Evolutionary conservation across 2,113 vertebrate genomes (phyloP), one percentile per base, ranked within the genome.

Genomic region (Aptenodytes patagonicus): DNA sequence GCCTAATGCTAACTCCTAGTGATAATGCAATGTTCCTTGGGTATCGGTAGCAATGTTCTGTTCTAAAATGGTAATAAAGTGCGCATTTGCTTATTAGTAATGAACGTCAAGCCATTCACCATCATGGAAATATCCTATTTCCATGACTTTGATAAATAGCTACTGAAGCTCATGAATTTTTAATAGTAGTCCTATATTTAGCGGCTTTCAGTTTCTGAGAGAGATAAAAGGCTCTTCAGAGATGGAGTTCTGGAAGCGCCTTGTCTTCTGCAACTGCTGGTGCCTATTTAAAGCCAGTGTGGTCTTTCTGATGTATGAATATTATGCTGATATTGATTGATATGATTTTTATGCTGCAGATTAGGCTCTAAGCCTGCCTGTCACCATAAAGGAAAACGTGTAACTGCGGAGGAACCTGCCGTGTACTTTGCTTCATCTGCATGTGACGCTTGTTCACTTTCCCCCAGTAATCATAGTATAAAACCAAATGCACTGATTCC

Each of bases 181-280:
- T 98, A 94, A 98, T 95, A 84, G 60, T 26, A 96, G 95, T 77
- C 96, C 98, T 98, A 98, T 98, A 98, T 98, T 98, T 98, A 98
- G 98, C 93, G 85, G 65, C 94, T 97, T 97, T 98, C 95, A 61
- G 96, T 96, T 98, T 97, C 96, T 73, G 87, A 94, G 95, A 68
- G 93, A 78, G 81, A 98, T 98, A 90, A 98, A 98, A 98, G 93
- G 44, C 82, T 83, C 95, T 94, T 93, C 4, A 6, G 95, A 97
- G 97, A 96, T 77, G 46, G 90, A 76, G 52, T 83, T 96, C 76
- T 97, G 90, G 65, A 79, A 90, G 70, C 9, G 11, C 80, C 80
- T 96, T 80, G 60, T 83, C 97, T 97, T 90, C 95, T 94, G 70
- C 88, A 75, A 73, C 73, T 49, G 20, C 86, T 49, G 26, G 26